Evolutionary conservation across 2,888 invertebrate species (phyloP).

Genomic region (Magallana nippona): DNA sequence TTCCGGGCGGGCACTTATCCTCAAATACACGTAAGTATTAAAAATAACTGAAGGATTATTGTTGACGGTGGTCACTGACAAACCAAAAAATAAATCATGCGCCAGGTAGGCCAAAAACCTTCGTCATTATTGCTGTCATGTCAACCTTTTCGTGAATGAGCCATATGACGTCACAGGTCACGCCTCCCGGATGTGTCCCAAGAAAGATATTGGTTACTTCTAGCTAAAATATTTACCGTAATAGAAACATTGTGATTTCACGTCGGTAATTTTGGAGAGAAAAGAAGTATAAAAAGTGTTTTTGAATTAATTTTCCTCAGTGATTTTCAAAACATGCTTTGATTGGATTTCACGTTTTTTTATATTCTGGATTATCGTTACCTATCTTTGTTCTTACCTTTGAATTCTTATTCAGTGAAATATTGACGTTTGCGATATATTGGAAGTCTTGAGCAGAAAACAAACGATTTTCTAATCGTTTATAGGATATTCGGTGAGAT

Average conservation of each 20-base stretch:
- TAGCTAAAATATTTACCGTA: neutral
- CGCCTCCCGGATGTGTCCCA: slow-evolving; percentile 32
- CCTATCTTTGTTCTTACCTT: no score
- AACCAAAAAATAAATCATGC: slow-evolving; percentile 19
- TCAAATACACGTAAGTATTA: slow-evolving; percentile 3
- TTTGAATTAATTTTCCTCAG: neutral
- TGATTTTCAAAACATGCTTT: slow-evolving; percentile 1
- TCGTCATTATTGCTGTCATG: slow-evolving; percentile 20
- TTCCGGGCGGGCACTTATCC: neutral
- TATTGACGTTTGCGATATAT: no score
- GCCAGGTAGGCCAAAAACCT: slow-evolving; percentile 12
- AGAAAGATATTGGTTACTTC: slow-evolving; percentile 20
- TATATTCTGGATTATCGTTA: no score
- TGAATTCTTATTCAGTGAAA: no score
- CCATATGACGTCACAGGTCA: slow-evolving; percentile 8
- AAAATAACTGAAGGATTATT: neutral
- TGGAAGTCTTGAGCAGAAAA: no score
- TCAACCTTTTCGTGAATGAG: slow-evolving; percentile 23
- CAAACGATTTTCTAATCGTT: no score
- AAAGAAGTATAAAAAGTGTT: slow-evolving; percentile 3
- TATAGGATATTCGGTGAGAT: no score
- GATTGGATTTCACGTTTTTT: neutral
- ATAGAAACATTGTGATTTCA: neutral
- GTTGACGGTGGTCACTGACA: slow-evolving; percentile 13
- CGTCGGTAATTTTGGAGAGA: neutral